These are phyloP conservation scores for Ictalurus punctatus DNA, from an alignment of 2,113 vertebrate species.

Conservation along the genomic window DNA sequence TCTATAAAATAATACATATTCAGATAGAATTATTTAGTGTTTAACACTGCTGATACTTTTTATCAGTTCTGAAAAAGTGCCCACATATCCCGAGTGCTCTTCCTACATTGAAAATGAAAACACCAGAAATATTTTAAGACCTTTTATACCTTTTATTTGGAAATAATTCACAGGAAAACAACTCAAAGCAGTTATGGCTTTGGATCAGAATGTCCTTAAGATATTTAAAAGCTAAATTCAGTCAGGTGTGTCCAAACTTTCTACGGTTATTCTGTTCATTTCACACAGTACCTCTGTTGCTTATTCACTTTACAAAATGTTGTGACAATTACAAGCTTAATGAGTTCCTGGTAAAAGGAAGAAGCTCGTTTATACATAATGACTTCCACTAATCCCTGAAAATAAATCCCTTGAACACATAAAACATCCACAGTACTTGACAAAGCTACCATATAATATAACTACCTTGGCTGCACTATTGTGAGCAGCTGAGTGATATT, in stretches of 20 bases:
- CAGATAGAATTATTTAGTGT: background rate
- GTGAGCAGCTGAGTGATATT: slow-evolving; percentile 2
- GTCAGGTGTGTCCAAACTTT: background rate
- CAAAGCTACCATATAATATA: background rate
- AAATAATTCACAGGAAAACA: background rate
- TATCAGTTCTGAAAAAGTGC: background rate
- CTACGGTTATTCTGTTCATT: background rate
- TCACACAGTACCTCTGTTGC: background rate
- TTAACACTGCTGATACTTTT: background rate
- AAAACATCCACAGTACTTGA: slow-evolving; percentile 10
- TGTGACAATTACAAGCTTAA: background rate
- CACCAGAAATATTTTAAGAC: background rate
- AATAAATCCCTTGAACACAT: background rate
- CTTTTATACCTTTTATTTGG: background rate
- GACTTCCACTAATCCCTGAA: background rate
- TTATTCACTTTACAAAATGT: background rate
- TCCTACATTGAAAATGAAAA: background rate
- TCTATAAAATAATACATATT: background rate
- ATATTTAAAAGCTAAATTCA: background rate
- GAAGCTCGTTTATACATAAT: background rate
- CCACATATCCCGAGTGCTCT: background rate
- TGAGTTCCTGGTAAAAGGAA: background rate
- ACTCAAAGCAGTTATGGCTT: background rate
- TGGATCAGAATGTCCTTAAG: background rate
- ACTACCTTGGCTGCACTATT: background rate